These are phyloP conservation scores for Plestiodon gilberti DNA, from an alignment of 2,113 vertebrate species.

Conservation along the genomic window DNA sequence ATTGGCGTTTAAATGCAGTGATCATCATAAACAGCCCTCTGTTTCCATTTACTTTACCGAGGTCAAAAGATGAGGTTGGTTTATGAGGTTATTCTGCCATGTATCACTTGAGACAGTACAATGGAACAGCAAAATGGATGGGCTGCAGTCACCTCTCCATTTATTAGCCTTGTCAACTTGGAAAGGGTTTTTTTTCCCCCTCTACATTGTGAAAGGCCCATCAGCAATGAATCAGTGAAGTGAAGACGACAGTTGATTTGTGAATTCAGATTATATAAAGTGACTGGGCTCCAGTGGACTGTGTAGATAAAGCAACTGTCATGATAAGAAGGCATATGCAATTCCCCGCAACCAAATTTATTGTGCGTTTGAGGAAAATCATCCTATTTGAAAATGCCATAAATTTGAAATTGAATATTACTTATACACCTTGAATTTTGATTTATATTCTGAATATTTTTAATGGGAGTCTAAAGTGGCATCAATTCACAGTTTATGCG, in stretches of 20 bases:
- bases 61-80: slow-evolving; percentile 86
- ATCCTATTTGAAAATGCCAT: slow-evolving; percentile 95
- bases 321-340: slow-evolving; percentile 85
- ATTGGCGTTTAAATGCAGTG: slow-evolving; percentile 86
- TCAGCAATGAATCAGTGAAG: slow-evolving; percentile 86
- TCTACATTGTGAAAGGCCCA: slow-evolving; percentile 81
- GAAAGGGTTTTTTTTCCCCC: slow-evolving; percentile 57
- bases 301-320: slow-evolving; percentile 87
- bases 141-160: slow-evolving; percentile 81
- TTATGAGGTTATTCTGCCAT: slow-evolving; percentile 89
- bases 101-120: slow-evolving; percentile 82
- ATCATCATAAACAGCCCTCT: slow-evolving; percentile 84
- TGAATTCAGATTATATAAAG: slow-evolving; percentile 92
- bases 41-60: slow-evolving; percentile 82
- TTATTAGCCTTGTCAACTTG: slow-evolving; percentile 86
- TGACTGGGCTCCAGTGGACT: slow-evolving; percentile 85
- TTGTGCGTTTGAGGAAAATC: slow-evolving; percentile 90
- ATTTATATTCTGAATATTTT: slow-evolving; percentile 90
- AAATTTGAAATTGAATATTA: slow-evolving; percentile 91
- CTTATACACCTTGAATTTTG: slow-evolving; percentile 88
- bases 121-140: slow-evolving; percentile 78
- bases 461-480: slow-evolving; percentile 83
- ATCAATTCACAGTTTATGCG: slow-evolving; percentile 73
- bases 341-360: slow-evolving; percentile 92
- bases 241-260: slow-evolving; percentile 91